Percentiles rank a stretch among this genome's conserved stretches.
phyloP scores from a whole-genome alignment of 2,113 vertebrate species.

The Callionymus lyra region DNA sequence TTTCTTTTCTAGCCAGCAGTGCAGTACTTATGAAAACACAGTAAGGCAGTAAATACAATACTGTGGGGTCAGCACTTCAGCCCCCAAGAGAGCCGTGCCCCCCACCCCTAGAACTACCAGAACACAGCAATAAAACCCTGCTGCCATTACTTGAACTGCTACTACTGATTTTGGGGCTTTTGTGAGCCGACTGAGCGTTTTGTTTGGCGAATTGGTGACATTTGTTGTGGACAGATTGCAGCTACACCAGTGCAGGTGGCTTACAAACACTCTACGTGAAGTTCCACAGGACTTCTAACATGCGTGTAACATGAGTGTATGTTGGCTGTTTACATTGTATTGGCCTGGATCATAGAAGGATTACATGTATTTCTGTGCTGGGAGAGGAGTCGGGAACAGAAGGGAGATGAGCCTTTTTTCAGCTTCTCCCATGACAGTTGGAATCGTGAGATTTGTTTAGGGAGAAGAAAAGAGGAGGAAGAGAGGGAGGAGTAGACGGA shows the following conservation, averaged over 20 bases:
- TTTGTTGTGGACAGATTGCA: too few species aligned
- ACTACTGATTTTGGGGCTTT: too few species aligned
- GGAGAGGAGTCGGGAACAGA: conserved; percentile 22
- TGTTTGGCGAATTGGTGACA: too few species aligned
- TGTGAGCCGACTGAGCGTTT: too few species aligned
- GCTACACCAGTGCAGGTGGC: too few species aligned
- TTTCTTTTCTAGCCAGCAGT: neutral
- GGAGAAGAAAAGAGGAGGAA: conserved; percentile 5
- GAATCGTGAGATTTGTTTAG: conserved; percentile 27
- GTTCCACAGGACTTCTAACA: too few species aligned
- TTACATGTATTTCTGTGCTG: conserved; percentile 6
- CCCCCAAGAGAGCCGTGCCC: conserved; percentile 21
- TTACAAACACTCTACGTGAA: too few species aligned
- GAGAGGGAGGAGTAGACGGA: neutral
- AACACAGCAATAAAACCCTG: too few species aligned
- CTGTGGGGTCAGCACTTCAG: conserved; percentile 33
- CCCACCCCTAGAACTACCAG: too few species aligned
- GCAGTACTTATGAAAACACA: conserved; percentile 28
- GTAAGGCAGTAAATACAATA: conserved; percentile 17
- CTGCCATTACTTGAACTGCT: too few species aligned
- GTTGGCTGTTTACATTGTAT: too few species aligned
- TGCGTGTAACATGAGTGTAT: conserved; percentile 5
- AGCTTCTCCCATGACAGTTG: conserved; percentile 30
- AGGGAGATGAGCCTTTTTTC: conserved; percentile 8
- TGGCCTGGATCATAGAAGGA: conserved; percentile 5